phyloP scores from a whole-genome alignment of 2,113 vertebrate species.

The Lynx canadensis region DNA sequence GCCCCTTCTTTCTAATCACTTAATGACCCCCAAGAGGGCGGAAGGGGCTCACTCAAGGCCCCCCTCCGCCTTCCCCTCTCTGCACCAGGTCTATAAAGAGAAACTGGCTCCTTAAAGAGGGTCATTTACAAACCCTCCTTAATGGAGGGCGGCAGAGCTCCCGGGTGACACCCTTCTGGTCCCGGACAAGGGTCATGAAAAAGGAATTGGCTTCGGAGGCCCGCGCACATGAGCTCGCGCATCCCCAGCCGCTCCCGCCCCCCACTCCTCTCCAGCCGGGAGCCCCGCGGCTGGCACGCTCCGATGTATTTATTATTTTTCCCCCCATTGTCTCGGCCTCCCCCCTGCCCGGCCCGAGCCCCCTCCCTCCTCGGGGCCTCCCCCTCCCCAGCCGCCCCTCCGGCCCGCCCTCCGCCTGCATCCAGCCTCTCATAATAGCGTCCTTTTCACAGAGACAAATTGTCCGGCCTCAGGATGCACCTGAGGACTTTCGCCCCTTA shows the following conservation, averaged over 20 bases:
- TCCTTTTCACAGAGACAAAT: conserved; percentile 92
- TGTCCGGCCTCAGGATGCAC: conserved; percentile 90
- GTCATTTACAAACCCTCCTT: conserved; percentile 48
- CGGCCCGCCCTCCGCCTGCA: conserved; percentile 85
- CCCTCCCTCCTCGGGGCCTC: conserved; percentile 70
- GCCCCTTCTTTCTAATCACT: conserved; percentile 79
- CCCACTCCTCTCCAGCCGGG: conserved; percentile 38
- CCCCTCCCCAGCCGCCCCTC: conserved; percentile 70
- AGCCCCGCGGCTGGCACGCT: conserved; percentile 63
- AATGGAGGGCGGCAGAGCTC: conserved; percentile 65
- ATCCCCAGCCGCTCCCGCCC: conserved; percentile 25
- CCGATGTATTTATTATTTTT: conserved; percentile 50
- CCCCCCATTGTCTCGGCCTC: conserved; percentile 77
- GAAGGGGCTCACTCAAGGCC: background rate
- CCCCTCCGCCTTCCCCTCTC: background rate
- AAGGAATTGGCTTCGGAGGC: conserved; percentile 78
- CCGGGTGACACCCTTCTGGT: conserved; percentile 79
- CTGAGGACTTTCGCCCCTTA: conserved; percentile 92
- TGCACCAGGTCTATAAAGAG: conserved; percentile 56
- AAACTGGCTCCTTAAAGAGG: conserved; percentile 65
- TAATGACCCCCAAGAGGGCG: conserved; percentile 79
- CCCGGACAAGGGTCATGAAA: conserved; percentile 67
- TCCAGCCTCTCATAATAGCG: conserved; percentile 89
- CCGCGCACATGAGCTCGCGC: conserved; percentile 77
- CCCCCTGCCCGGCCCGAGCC: conserved; percentile 64